Evolutionary conservation across 2,888 invertebrate species (phyloP), one percentile per base, ranked within the genome.

Genomic region (Lordiphosa andalusiaca): DNA sequence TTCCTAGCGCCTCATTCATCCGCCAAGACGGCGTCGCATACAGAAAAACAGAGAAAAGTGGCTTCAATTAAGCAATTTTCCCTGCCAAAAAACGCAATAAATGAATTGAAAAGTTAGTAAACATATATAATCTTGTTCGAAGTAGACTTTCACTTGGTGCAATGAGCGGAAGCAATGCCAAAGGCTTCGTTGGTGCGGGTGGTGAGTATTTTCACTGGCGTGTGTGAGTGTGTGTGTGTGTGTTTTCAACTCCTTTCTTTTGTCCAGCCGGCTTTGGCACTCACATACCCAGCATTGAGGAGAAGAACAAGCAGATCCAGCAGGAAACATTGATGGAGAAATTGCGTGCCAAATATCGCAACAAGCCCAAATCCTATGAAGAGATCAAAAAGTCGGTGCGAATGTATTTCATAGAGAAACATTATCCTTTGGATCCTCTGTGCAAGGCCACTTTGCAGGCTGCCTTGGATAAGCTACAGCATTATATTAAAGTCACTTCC

Each of bases 311-410:
- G 88, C 93, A 93, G 90, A 93, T 93, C 92, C 95, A 96, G 88
- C 93, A 95, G 90, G 95, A 96, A 89, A 92, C 96, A 61, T 91
- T 97, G 64, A 97, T 98, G 97, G 97, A 98, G 88, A 95, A 95
- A 87, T 90, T 98, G 51, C 93, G 97, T 57, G 94, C 95, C 40
- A 81, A 81, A 47, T 96, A 96, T 90, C 95, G 96, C 90, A 92
- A 94, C 65, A 95, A 95, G 72, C 93, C 93, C 76, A 96, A 95
- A 62, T 93, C 94, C 65, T 93, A 97, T 87, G 91, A 92, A 58
- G 97, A 98, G 88, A 95, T 95, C 68, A 95, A 97, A 16, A 97
- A 97, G 90, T 94, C 94, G 75, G 93, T 97, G 73, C 92, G 96
- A 75, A 95, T 96, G 93, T 93, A 95, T 55, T 92, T 96, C 90